Evolutionary conservation across 2,888 invertebrate species (phyloP).

Genomic region (Athetis lepigone): DNA sequence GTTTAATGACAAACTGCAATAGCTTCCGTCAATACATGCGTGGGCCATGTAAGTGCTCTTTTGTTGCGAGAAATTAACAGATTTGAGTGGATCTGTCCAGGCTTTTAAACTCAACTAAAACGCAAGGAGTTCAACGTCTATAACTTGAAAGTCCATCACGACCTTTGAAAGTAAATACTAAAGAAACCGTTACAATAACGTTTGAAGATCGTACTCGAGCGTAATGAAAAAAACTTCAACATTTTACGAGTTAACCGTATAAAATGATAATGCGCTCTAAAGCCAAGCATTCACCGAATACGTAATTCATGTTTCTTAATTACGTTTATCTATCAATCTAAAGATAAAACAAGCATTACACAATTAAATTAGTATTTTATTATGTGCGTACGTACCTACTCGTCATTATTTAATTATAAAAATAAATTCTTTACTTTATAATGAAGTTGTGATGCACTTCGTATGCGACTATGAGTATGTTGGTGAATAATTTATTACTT

Average conservation of each 20-base stretch:
- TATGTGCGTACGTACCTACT: constrained; percentile 37
- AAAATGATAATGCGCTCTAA: constrained; percentile 25
- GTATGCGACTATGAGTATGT: constrained; percentile 29
- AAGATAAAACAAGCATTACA: constrained; percentile 35
- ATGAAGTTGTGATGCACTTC: constrained; percentile 46
- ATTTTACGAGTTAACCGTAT: constrained; percentile 28
- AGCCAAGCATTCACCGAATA: constrained; percentile 28
- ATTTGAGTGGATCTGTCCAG: no score
- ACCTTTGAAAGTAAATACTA: neutral
- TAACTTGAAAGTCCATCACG: no score
- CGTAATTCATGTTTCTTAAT: constrained; percentile 43
- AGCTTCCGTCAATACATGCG: no score
- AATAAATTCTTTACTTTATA: constrained; percentile 25
- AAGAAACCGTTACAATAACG: neutral
- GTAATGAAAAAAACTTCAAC: constrained; percentile 14
- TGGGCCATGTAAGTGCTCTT: no score
- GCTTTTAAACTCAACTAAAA: no score
- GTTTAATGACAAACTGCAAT: no score
- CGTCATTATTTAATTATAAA: constrained; percentile 51
- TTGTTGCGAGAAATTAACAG: no score
- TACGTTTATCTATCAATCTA: constrained; percentile 43
- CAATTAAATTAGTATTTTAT: constrained; percentile 46
- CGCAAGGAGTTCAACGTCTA: no score
- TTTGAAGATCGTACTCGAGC: neutral
- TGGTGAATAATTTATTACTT: constrained; percentile 56